A percentile compares a stretch with the other conserved stretches of the same genome.
These are phyloP conservation scores for Macrophya alboannulata DNA, from an alignment of 2,888 invertebrate genomes.

Conservation along the genomic window DNA sequence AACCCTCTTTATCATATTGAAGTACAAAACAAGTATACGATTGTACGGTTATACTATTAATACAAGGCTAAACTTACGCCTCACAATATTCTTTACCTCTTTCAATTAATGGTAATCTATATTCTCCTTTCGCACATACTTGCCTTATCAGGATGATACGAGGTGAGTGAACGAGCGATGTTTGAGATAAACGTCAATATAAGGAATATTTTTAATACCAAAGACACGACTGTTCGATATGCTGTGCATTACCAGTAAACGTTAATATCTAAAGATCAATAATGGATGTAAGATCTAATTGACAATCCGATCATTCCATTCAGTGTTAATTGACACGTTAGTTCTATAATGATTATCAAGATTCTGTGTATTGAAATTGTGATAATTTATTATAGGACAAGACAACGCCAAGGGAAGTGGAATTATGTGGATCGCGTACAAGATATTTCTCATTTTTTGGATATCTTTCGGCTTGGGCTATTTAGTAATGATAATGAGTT, in stretches of 20 bases:
- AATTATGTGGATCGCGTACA: slow-evolving; percentile 86
- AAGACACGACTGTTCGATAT: slow-evolving; percentile 16
- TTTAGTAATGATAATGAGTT: slow-evolving; percentile 93
- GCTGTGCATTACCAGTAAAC: neutral
- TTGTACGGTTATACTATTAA: neutral
- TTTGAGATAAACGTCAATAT: neutral
- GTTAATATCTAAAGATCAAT: neutral
- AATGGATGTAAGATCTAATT: neutral
- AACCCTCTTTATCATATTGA: neutral
- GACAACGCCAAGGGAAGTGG: slow-evolving; percentile 81
- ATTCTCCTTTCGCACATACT: slow-evolving; percentile 78
- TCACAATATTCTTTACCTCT: neutral
- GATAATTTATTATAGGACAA: slow-evolving; percentile 70
- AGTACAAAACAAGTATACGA: neutral
- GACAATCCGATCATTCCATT: neutral
- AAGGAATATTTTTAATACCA: neutral
- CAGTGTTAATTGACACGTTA: neutral
- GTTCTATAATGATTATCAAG: neutral
- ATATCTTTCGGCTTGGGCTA: slow-evolving; percentile 96
- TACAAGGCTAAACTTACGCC: neutral
- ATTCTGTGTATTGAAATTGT: neutral
- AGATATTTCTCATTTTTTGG: slow-evolving; percentile 92
- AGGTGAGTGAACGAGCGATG: slow-evolving; percentile 66
- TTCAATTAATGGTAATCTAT: slow-evolving; percentile 38
- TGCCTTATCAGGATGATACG: slow-evolving; percentile 70